Conservation (phyloP, 2,113 vertebrate species). For the Ictalurus punctatus region DNA sequence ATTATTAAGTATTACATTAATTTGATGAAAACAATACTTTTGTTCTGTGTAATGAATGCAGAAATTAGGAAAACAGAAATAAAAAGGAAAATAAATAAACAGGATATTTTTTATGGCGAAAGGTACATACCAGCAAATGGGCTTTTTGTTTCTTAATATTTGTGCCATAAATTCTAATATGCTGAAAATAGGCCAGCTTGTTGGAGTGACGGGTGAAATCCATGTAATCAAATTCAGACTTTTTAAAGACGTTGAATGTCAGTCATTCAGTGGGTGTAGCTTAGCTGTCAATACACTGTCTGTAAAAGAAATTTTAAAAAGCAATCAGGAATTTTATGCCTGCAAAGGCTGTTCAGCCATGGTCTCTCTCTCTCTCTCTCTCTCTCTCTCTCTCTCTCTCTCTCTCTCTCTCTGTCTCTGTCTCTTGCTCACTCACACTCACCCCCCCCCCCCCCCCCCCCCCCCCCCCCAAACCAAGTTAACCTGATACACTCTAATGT, state of each 20-base stretch:
- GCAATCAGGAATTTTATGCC: slow-evolving; percentile 21
- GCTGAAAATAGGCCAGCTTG: background rate
- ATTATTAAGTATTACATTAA: background rate
- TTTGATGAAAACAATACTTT: background rate
- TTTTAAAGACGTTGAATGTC: slow-evolving; percentile 27
- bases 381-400: background rate
- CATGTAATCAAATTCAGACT: slow-evolving; percentile 41
- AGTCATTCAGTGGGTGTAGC: slow-evolving; percentile 35
- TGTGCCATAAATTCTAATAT: background rate
- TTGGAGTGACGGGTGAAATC: slow-evolving; percentile 42
- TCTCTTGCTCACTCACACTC: background rate
- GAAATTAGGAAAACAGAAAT: background rate
- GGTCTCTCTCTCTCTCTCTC: background rate
- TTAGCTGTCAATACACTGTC: slow-evolving; percentile 21
- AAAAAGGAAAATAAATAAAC: background rate
- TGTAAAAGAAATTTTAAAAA: background rate
- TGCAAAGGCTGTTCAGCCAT: slow-evolving; percentile 18
- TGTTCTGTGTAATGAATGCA: background rate
- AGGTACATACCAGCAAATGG: background rate
- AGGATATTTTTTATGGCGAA: background rate
- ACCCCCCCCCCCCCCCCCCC: background rate
- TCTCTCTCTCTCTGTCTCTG: background rate
- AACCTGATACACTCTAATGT: background rate
- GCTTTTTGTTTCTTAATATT: background rate
- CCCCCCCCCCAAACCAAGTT: background rate